These are phyloP conservation scores for Pedetes capensis DNA, from an alignment of 2,113 vertebrate genomes.

Conservation along the genomic window DNA sequence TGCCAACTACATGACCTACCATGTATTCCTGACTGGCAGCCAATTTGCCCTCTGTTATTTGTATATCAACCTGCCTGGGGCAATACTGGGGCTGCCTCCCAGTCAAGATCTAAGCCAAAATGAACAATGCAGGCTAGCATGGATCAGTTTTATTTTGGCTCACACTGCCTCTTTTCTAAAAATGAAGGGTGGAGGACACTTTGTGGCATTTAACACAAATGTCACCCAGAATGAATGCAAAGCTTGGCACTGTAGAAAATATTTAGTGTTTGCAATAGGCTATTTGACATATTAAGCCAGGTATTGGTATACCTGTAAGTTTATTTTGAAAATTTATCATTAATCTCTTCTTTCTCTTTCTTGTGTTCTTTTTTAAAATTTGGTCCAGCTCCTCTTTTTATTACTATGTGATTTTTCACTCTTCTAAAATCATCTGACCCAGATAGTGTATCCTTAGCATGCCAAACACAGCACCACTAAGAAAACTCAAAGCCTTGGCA, in stretches of 20 bases:
- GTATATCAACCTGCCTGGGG: not conserved
- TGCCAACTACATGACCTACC: conserved; percentile 12
- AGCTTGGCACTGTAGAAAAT: not conserved
- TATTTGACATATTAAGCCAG: not conserved
- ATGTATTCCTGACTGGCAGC: not conserved
- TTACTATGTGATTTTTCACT: conserved; percentile 4
- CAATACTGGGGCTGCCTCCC: not conserved
- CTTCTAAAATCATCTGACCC: not conserved
- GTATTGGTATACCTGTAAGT: not conserved
- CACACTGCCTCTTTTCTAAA: not conserved
- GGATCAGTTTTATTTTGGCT: not conserved
- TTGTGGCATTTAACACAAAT: not conserved
- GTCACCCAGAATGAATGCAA: not conserved
- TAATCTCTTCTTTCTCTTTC: not conserved
- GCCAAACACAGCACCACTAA: not conserved
- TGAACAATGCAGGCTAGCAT: not conserved
- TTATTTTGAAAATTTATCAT: not conserved
- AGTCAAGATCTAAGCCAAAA: not conserved
- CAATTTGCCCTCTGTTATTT: not conserved
- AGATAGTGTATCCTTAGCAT: not conserved
- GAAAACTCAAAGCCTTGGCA: conserved; percentile 22
- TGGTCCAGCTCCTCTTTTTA: conserved; percentile 11
- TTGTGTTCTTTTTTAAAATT: not conserved
- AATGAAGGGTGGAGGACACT: not conserved
- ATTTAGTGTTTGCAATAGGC: not conserved